Evolutionary conservation across 2,888 invertebrate species (phyloP).

Genomic region (Agonopterix heracliana): DNA sequence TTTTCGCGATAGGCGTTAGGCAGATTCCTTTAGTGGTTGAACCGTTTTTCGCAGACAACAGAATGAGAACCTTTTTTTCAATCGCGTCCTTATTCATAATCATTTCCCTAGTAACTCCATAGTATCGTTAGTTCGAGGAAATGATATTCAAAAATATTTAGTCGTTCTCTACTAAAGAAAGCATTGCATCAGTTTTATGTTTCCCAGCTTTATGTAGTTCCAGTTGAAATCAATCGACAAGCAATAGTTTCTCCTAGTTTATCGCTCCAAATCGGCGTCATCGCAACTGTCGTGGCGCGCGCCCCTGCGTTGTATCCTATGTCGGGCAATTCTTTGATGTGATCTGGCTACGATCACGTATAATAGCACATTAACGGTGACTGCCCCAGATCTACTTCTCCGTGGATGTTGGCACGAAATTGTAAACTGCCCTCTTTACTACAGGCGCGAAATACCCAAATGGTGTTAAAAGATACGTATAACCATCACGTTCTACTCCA

Average conservation of each 20-base stretch:
- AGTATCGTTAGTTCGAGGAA: too few species aligned
- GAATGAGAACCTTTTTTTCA: too few species aligned
- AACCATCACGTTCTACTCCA: too few species aligned
- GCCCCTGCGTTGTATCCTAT: slow-evolving; percentile 42
- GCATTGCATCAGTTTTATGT: too few species aligned
- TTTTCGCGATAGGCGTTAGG: not conserved
- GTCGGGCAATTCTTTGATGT: slow-evolving; percentile 57
- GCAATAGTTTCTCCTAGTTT: too few species aligned
- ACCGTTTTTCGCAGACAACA: too few species aligned
- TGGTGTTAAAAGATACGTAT: slow-evolving; percentile 12
- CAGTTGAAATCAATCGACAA: too few species aligned
- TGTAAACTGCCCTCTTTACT: slow-evolving; percentile 74
- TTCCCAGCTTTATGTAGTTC: too few species aligned
- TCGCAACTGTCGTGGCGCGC: slow-evolving; percentile 27
- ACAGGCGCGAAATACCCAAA: slow-evolving; percentile 54
- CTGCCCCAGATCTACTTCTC: slow-evolving; percentile 67
- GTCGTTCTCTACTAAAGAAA: too few species aligned
- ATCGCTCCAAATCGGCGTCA: not conserved
- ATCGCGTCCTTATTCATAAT: too few species aligned
- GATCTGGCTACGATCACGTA: slow-evolving; percentile 68
- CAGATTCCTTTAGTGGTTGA: not conserved
- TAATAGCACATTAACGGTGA: slow-evolving; percentile 61
- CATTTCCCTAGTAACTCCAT: too few species aligned
- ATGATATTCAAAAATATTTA: too few species aligned
- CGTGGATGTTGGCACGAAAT: slow-evolving; percentile 66